Evolutionary conservation across 2,113 vertebrate species (phyloP), one percentile per base, ranked within the genome.

Genomic region (Athene cunicularia): DNA sequence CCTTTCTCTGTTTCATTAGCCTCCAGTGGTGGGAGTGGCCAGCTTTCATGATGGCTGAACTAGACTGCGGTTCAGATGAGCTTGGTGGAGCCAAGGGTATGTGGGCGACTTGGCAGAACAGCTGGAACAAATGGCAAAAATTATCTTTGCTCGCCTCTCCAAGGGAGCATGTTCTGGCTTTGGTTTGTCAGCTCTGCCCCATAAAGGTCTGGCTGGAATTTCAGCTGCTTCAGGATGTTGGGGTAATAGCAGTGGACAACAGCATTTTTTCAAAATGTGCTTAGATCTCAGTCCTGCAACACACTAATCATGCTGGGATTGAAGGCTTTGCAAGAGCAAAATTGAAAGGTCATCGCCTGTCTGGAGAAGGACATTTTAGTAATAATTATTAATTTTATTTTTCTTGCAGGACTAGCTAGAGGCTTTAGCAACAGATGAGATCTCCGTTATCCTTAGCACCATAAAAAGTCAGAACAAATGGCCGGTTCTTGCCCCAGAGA

Each of bases 121-220:
- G 66, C 80, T 90, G 84, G 70, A 93, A 93, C 33, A 95, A 89
- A 91, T 59, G 80, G 77, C 62, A 82, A 30, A 90, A 89, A 45
- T 80, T 85, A 50, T 76, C 80, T 89, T 87, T 89, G 53, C 68
- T 86, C 9, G 6, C n/a, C 23, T 45, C 26, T 64, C 41, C 2
- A 1, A 88, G 58, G 41, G 62, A 90, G 15, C 8, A 8, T 58
- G 33, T 91, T 90, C 87, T 91, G 70, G 45, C 77, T 91, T 66
- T n/a, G 14, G 32, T 80, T 95, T 3, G 1, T 85, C 70, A 85
- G 30, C 58, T 87, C 74, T 93, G 62, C 49, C n/a, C 18, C 53
- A 22, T 76, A 72, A 92, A 68, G 73, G 23, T 89, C 83, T 0
- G 3, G 15, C 58, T 95, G 89, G 70, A 97, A 89, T 97, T 97